These are phyloP conservation scores for Zaprionus obscuricornis DNA, from an alignment of 2,888 invertebrate species.

Conservation along the genomic window DNA sequence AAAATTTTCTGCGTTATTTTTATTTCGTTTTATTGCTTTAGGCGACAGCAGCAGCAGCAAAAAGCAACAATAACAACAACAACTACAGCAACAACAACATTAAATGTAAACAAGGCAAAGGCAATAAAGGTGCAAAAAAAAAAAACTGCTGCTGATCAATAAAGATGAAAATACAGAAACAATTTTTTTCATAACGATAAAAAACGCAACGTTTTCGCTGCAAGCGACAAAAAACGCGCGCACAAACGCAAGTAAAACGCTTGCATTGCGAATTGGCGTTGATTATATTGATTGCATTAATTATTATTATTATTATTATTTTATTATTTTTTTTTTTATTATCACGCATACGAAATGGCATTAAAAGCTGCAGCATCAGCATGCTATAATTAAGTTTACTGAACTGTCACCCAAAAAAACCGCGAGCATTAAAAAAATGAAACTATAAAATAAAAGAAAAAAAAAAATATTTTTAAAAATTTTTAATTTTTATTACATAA, in stretches of 20 bases:
- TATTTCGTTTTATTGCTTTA: constrained; percentile 23
- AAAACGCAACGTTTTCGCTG: not conserved
- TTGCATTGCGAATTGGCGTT: not conserved
- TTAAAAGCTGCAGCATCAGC: constrained; percentile 29
- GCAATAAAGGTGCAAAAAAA: constrained; percentile 38
- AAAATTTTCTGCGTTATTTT: constrained; percentile 12
- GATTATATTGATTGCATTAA: constrained; percentile 16
- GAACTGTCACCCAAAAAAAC: constrained; percentile 37
- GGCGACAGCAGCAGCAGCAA: constrained; percentile 7
- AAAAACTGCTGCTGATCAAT: constrained; percentile 36
- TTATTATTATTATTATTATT: no score
- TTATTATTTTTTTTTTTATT: no score
- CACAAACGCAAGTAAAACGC: constrained; percentile 16
- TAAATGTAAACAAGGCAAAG: constrained; percentile 35
- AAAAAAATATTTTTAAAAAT: no score
- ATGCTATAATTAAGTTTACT: constrained; percentile 28
- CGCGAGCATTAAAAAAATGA: constrained; percentile 8
- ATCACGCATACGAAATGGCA: constrained; percentile 17
- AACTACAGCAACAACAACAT: not conserved
- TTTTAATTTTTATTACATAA: no score
- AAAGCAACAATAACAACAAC: not conserved
- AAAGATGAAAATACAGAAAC: constrained; percentile 9
- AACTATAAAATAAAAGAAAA: not conserved
- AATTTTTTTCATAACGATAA: not conserved
- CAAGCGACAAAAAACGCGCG: constrained; percentile 3